These are phyloP conservation scores for Electrona antarctica DNA, from an alignment of 2,113 vertebrate species.

Conservation along the genomic window DNA sequence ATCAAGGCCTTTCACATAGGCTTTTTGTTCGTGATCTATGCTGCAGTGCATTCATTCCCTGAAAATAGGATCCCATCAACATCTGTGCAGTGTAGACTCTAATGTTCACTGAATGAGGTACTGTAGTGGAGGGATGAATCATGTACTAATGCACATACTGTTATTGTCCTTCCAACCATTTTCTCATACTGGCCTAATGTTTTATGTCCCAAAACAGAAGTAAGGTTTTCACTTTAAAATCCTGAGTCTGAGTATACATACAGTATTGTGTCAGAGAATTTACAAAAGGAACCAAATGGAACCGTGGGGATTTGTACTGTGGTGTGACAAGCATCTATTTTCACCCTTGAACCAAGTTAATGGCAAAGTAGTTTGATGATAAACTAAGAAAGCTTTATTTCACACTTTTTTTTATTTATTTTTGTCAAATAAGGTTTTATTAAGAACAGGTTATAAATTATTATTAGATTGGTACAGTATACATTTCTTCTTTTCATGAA, in stretches of 20 bases:
- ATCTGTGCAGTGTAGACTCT: constrained; percentile 43
- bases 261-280: too few relatives aligned
- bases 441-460: too few relatives aligned
- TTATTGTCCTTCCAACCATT: constrained; percentile 66
- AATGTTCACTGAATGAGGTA: constrained; percentile 62
- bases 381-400: constrained; percentile 25
- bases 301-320: too few relatives aligned
- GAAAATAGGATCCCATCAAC: constrained; percentile 48
- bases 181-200: constrained; percentile 65
- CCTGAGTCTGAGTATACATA: not conserved
- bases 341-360: too few relatives aligned
- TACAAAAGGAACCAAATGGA: too few relatives aligned
- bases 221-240: constrained; percentile 54
- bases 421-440: too few relatives aligned
- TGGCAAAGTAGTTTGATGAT: constrained; percentile 47
- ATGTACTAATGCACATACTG: constrained; percentile 55
- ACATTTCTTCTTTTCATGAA: too few relatives aligned
- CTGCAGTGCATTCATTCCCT: constrained; percentile 49
- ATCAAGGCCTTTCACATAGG: constrained; percentile 55
- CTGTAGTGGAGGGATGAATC: constrained; percentile 51
- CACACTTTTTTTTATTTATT: too few relatives aligned
- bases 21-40: constrained; percentile 73
- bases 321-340: too few relatives aligned
- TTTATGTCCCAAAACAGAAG: constrained; percentile 47
- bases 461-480: too few relatives aligned